Conservation (phyloP, 1,140 invertebrate genomes). For the Neomicropteryx cornuta region DNA sequence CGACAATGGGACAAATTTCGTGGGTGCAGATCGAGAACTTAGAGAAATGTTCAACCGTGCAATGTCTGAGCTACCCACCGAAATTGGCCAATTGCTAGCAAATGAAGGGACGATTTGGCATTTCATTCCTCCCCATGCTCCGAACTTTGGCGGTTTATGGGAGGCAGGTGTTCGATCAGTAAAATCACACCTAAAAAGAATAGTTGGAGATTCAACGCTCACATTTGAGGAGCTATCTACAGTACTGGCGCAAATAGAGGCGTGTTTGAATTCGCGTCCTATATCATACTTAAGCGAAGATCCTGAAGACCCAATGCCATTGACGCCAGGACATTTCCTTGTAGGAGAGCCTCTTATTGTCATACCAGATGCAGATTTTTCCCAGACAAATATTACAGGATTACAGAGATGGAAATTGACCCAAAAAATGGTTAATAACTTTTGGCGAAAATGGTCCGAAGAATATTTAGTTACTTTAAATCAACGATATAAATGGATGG, state of each 20-base stretch:
- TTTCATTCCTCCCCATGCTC: conserved; percentile 13
- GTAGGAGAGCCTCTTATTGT: conserved; percentile 11
- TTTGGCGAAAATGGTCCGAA: conserved; percentile 12
- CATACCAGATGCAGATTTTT: conserved; percentile 8
- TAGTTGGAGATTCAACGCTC: conserved; percentile 10
- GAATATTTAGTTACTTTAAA: conserved; percentile 19
- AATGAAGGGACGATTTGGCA: conserved; percentile 12
- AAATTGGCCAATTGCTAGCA: conserved; percentile 6
- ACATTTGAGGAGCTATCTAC: conserved; percentile 14
- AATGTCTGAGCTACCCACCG: conserved; percentile 4
- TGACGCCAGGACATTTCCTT: conserved; percentile 13
- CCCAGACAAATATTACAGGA: conserved; percentile 1
- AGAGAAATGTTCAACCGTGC: conserved; percentile 4
- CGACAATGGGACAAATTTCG: conserved; percentile 16
- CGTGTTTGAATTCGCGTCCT: conserved; percentile 15
- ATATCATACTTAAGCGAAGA: conserved; percentile 8
- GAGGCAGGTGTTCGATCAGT: conserved; percentile 10
- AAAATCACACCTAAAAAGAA: conserved; percentile 10
- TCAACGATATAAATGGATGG: conserved; percentile 16
- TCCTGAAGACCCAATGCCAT: conserved; percentile 11
- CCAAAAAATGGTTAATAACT: conserved; percentile 11
- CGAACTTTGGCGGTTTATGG: conserved; percentile 15
- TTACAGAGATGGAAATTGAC: conserved; percentile 10
- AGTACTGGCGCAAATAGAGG: conserved; percentile 19
- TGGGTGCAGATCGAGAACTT: conserved; percentile 11